Percentiles rank a stretch among this genome's conserved stretches.
Evolutionary conservation across 2,888 invertebrate genomes (phyloP).

Genomic region (Agrotis ipsilon): DNA sequence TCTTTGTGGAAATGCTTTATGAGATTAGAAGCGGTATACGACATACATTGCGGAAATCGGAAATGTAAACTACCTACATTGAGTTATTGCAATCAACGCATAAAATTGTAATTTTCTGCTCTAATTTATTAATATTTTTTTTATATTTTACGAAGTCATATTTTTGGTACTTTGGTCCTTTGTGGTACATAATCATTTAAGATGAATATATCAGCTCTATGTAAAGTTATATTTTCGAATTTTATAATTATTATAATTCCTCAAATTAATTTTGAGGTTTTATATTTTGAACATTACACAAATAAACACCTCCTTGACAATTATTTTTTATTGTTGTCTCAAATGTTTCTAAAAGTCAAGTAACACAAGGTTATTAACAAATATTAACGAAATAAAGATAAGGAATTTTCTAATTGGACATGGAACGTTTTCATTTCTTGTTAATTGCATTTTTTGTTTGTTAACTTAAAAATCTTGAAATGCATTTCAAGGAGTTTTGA

Average conservation of each 20-base stretch:
- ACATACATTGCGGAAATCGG: slow-evolving; percentile 40
- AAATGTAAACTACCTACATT: slow-evolving; percentile 38
- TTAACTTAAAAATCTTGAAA: too few species aligned
- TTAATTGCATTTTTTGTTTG: slow-evolving; percentile 43
- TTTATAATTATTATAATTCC: neutral
- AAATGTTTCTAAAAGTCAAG: slow-evolving; percentile 46
- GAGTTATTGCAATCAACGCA: slow-evolving; percentile 2
- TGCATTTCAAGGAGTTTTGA: too few species aligned
- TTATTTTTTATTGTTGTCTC: slow-evolving; percentile 35
- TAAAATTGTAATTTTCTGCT: slow-evolving; percentile 4
- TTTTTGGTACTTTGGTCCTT: neutral
- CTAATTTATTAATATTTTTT: slow-evolving; percentile 10
- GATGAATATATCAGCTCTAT: too few species aligned
- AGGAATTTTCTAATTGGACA: slow-evolving; percentile 58
- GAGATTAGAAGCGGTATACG: slow-evolving; percentile 37
- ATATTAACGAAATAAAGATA: slow-evolving; percentile 37
- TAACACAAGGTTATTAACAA: slow-evolving; percentile 51
- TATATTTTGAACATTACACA: slow-evolving; percentile 29
- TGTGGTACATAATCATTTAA: too few species aligned
- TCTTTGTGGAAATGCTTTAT: slow-evolving; percentile 48
- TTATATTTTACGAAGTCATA: neutral
- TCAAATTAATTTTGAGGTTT: slow-evolving; percentile 8
- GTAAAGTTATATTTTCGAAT: neutral
- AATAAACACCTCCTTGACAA: slow-evolving; percentile 35
- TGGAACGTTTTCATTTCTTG: slow-evolving; percentile 52